Evolutionary conservation across 2,113 vertebrate species (phyloP).

Genomic region (Syngnathus scovelli): DNA sequence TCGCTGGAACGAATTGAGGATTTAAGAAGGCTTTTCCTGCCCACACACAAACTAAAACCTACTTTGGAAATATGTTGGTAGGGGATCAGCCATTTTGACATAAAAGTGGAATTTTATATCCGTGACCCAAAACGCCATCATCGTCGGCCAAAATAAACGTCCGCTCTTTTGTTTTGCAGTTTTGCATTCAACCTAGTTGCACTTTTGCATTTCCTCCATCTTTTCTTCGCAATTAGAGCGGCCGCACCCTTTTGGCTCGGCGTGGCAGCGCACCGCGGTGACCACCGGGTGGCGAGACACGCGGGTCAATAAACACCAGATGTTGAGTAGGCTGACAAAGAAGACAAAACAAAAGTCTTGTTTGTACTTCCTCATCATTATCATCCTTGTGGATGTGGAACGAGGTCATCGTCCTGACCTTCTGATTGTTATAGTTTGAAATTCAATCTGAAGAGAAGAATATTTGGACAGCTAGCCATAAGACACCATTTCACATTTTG

Average conservation of each 20-base stretch:
- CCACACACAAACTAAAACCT: constrained; percentile 12
- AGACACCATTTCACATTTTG: background rate
- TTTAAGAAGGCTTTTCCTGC: constrained; percentile 37
- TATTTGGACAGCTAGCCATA: background rate
- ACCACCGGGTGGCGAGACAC: background rate
- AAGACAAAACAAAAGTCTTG: constrained; percentile 8
- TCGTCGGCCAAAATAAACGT: background rate
- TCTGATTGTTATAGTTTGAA: background rate
- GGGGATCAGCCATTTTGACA: background rate
- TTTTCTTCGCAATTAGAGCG: constrained; percentile 53
- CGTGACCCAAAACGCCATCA: background rate
- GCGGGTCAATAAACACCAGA: constrained; percentile 59
- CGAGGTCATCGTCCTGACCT: constrained; percentile 4
- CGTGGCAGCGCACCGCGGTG: constrained; percentile 42
- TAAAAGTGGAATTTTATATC: background rate
- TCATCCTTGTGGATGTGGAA: constrained; percentile 1
- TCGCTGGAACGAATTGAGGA: constrained; percentile 61
- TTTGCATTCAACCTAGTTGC: constrained; percentile 16
- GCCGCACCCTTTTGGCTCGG: constrained; percentile 43
- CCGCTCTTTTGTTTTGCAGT: background rate
- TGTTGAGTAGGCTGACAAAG: constrained; percentile 34
- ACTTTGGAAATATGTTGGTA: background rate
- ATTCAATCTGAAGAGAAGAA: background rate
- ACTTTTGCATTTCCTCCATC: constrained; percentile 36
- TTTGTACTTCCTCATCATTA: background rate